Conservation (phyloP, 92 coral and sea anemone genomes). For the Plumapathes pennacea region DNA sequence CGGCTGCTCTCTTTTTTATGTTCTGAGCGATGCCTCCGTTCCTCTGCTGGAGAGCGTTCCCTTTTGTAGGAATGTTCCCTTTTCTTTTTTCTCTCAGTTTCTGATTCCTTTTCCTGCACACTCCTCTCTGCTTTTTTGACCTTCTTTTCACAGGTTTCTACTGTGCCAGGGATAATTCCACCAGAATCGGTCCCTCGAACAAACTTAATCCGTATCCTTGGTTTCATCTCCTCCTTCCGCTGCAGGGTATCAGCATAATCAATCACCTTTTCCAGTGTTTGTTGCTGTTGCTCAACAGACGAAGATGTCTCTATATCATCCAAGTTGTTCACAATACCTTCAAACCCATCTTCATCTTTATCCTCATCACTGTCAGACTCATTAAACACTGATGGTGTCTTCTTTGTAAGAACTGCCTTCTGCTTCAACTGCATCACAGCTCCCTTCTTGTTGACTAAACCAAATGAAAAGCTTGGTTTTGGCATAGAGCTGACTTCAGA, state of each 20-base stretch:
- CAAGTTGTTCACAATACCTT: too few species aligned
- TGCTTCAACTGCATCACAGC: constrained; percentile 63
- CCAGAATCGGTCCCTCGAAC: constrained; percentile 76
- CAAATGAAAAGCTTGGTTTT: constrained; percentile 65
- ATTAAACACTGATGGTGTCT: constrained; percentile 73
- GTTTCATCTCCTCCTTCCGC: constrained; percentile 63
- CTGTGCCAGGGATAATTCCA: constrained; percentile 84
- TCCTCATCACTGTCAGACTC: constrained; percentile 93
- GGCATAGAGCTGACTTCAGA: constrained; percentile 8
- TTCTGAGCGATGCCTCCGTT: too few species aligned
- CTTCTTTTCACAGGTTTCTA: constrained; percentile 10
- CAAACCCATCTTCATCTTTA: constrained; percentile 39
- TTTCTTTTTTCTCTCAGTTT: neutral
- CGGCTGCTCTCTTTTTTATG: too few species aligned
- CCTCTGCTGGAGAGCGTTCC: too few species aligned
- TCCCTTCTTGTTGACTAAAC: constrained; percentile 55
- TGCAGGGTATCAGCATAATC: constrained; percentile 94
- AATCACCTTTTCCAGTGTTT: constrained; percentile 80
- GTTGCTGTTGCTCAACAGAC: constrained; percentile 74
- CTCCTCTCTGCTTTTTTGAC: neutral
- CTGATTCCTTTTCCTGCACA: neutral
- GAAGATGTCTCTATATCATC: constrained; percentile 3
- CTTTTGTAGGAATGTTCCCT: constrained; percentile 10
- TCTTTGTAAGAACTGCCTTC: constrained; percentile 46
- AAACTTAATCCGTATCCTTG: constrained; percentile 81